A percentile compares a stretch with the other conserved stretches of the same genome.
Conservation (phyloP, 2,888 invertebrate species). For the Lasiommata megera region DNA sequence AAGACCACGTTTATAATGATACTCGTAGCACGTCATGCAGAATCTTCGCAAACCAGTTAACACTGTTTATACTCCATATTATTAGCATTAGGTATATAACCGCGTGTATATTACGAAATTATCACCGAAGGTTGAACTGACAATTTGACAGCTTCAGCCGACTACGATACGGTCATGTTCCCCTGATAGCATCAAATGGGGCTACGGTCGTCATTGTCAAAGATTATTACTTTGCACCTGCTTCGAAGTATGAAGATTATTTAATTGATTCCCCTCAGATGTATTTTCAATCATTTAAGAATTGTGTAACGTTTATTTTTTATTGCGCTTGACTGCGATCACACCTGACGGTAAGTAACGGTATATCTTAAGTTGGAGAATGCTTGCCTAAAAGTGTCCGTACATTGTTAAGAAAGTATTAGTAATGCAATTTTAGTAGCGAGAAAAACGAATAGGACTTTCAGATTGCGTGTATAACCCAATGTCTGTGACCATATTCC, state of each 20-base stretch:
- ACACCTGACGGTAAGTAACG: too few species aligned
- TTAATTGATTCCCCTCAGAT: constrained; percentile 4
- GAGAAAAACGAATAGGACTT: too few species aligned
- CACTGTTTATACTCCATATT: neutral
- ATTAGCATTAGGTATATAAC: constrained; percentile 18
- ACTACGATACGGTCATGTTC: constrained; percentile 3
- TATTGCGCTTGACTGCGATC: too few species aligned
- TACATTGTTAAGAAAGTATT: too few species aligned
- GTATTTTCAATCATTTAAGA: neutral
- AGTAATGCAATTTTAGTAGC: too few species aligned
- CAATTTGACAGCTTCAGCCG: constrained; percentile 15
- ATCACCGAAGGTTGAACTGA: constrained; percentile 17
- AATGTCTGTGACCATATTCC: too few species aligned
- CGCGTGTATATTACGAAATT: too few species aligned
- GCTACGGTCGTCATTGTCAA: constrained; percentile 16
- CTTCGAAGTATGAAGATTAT: constrained; percentile 4
- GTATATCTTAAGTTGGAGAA: too few species aligned
- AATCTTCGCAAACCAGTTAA: neutral
- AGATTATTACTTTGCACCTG: constrained; percentile 14
- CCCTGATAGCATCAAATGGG: constrained; percentile 14
- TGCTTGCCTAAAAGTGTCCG: too few species aligned
- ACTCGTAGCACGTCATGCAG: too few species aligned
- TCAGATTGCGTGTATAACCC: too few species aligned
- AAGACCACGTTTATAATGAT: too few species aligned
- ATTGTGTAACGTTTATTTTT: neutral